These are phyloP conservation scores for Leptestheria dahalacensis DNA, from an alignment of 1,140 invertebrate species.

Conservation along the genomic window DNA sequence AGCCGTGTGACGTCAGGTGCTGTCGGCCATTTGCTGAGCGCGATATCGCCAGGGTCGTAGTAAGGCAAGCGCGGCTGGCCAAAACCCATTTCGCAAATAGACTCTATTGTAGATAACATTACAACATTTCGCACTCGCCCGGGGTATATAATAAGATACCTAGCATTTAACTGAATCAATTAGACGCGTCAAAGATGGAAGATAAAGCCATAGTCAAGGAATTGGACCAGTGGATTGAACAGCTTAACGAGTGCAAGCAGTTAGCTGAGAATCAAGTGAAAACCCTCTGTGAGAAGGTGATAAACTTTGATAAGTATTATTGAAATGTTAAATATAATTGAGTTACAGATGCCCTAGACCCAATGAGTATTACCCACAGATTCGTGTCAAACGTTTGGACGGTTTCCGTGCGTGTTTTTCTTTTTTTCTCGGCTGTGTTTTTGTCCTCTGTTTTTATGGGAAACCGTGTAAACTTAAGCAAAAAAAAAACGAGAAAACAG, in stretches of 20 bases:
- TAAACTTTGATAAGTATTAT: slow-evolving; percentile 10
- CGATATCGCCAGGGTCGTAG: neutral
- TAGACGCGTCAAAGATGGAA: slow-evolving; percentile 53
- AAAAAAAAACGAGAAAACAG: no score
- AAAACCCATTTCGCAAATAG: neutral
- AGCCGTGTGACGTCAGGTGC: neutral
- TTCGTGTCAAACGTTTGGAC: no score
- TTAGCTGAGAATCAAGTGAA: slow-evolving; percentile 99
- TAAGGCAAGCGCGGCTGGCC: neutral
- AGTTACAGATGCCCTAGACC: no score
- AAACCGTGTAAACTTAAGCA: no score
- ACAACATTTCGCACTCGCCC: neutral
- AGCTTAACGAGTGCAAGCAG: slow-evolving; percentile 99
- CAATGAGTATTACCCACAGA: no score
- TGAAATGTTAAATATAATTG: no score
- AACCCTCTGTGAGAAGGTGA: slow-evolving; percentile 98
- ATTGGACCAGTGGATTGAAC: slow-evolving; percentile 99
- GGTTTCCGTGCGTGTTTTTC: neutral
- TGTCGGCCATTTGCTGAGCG: neutral
- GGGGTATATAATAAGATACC: neutral
- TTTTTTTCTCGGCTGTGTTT: neutral
- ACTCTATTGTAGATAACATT: neutral
- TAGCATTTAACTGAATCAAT: no score
- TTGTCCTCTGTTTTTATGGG: neutral
- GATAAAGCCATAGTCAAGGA: slow-evolving; percentile 90